phyloP scores from a whole-genome alignment of 2,888 invertebrate species.

The Clusia tigrina region DNA sequence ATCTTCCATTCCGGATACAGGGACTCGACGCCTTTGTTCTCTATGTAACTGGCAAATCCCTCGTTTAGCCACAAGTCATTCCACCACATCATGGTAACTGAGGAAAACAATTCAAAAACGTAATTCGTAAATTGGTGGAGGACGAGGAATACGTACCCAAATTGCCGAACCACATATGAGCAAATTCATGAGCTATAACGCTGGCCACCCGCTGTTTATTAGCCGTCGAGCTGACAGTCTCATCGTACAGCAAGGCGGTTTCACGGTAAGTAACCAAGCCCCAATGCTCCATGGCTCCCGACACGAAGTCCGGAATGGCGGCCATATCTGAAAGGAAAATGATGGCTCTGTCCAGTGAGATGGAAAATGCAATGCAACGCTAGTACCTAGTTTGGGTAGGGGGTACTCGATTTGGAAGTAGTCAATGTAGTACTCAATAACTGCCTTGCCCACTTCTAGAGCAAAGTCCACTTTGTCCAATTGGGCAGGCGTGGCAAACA shows the following conservation, averaged over 20 bases:
- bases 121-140: neutral
- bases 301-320: conserved; percentile 64
- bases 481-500: conserved; percentile 80
- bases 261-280: conserved; percentile 90
- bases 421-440: conserved; percentile 82
- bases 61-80: conserved; percentile 93
- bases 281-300: conserved; percentile 98
- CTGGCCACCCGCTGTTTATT: conserved; percentile 81
- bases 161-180: conserved; percentile 95
- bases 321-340: conserved; percentile 53
- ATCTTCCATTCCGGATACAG: conserved; percentile 82
- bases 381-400: conserved; percentile 89
- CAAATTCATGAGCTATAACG: conserved; percentile 91
- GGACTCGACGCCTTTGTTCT: conserved; percentile 77
- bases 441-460: conserved; percentile 74
- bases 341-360: conserved; percentile 39
- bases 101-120: neutral
- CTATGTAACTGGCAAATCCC: conserved; percentile 93
- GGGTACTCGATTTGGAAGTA: conserved; percentile 89
- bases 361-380: neutral
- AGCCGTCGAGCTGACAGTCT: conserved; percentile 73
- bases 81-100: conserved; percentile 94
- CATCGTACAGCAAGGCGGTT: conserved; percentile 81
- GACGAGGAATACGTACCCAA: conserved; percentile 68
- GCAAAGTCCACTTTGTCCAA: conserved; percentile 81